Conservation (phyloP, 2,113 vertebrate species). For the Caretta caretta region DNA sequence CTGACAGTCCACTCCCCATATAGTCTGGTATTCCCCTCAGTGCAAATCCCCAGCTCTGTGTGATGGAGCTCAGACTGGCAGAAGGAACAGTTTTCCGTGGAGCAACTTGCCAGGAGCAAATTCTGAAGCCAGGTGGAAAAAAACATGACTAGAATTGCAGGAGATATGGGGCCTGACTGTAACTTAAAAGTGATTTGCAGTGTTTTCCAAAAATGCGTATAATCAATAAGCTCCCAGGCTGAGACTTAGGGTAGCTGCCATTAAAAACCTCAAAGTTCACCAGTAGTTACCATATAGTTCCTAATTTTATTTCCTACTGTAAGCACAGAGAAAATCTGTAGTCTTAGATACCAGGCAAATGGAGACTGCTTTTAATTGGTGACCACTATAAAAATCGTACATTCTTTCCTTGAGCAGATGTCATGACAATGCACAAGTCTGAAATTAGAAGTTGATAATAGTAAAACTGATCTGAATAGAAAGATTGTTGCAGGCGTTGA, state of each 20-base stretch:
- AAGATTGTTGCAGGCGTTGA: background rate
- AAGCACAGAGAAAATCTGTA: too few relatives aligned
- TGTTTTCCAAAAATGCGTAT: background rate
- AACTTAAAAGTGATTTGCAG: background rate
- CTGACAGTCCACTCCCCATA: fast-evolving
- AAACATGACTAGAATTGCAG: background rate
- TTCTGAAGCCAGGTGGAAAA: background rate
- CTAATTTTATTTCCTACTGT: background rate
- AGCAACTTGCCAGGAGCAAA: background rate
- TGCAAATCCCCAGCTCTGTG: background rate
- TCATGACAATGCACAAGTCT: background rate
- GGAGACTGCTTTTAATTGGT: background rate
- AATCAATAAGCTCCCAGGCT: background rate
- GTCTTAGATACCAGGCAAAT: background rate
- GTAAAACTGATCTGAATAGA: background rate
- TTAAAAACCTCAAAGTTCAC: background rate
- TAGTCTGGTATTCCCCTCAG: background rate
- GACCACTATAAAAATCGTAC: fast-evolving
- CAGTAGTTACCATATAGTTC: background rate
- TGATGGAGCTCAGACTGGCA: background rate
- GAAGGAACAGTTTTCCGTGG: background rate
- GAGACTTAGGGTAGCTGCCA: fast-evolving
- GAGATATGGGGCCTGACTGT: fast-evolving
- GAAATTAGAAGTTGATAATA: background rate
- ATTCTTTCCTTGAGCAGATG: background rate